Conservation (phyloP, 2,797 vertebrate species). For the Falco rusticolus region DNA sequence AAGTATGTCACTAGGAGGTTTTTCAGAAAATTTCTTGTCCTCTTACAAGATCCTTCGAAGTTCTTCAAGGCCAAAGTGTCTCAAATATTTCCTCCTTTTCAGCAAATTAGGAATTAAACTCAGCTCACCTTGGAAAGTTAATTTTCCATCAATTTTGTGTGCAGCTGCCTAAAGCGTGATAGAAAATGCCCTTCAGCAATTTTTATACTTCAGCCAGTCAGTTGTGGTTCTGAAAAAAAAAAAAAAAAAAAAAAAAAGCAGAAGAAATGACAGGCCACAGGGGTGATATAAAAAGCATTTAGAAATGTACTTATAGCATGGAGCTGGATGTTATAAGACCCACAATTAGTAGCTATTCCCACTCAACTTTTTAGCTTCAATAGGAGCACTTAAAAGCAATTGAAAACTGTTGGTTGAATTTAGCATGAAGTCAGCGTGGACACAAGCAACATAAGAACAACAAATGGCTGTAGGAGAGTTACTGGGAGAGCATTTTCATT, state of each 20-base stretch:
- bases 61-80: neutral
- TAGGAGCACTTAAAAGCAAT: neutral
- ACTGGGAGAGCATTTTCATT: neutral
- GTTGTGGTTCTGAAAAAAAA: neutral
- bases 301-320: neutral
- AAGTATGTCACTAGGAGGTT: neutral
- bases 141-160: constrained; percentile 23
- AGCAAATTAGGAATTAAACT: constrained; percentile 33
- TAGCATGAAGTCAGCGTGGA: neutral
- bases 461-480: neutral
- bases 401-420: neutral
- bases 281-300: neutral
- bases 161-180: neutral
- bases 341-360: neutral
- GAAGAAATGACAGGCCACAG: neutral
- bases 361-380: neutral
- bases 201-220: neutral
- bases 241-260: neutral
- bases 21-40: neutral
- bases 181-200: constrained; percentile 10
- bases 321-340: neutral
- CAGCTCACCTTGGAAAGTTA: constrained; percentile 5
- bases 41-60: neutral
- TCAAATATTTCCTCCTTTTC: neutral
- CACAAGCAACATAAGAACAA: neutral